Conservation (phyloP, 2,888 invertebrate genomes). For the Pheosia tremula region DNA sequence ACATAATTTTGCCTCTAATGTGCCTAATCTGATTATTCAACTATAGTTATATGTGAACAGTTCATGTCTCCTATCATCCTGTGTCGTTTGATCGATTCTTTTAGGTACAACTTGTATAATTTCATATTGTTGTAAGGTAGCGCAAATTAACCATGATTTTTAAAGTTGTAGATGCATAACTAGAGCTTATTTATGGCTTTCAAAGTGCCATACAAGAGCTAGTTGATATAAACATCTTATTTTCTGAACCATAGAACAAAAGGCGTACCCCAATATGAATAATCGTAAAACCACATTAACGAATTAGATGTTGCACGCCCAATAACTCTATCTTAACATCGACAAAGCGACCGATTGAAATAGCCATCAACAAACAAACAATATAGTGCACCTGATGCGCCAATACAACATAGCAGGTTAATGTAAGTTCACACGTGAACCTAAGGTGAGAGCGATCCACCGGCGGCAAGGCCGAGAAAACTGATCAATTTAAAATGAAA, state of each 20-base stretch:
- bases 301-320: slow-evolving; percentile 74
- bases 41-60: no score
- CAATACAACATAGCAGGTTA: slow-evolving; percentile 75
- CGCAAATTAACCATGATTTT: no score
- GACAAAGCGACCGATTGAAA: slow-evolving; percentile 68
- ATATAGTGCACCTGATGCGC: slow-evolving; percentile 64
- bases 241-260: slow-evolving; percentile 55
- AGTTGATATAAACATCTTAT: slow-evolving; percentile 29
- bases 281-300: slow-evolving; percentile 73
- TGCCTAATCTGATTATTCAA: no score
- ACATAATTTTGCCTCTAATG: no score
- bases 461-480: slow-evolving; percentile 79
- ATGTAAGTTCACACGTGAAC: slow-evolving; percentile 82
- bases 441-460: slow-evolving; percentile 81
- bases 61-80: no score
- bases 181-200: slow-evolving; percentile 1
- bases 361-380: slow-evolving; percentile 60
- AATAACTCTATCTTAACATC: slow-evolving; percentile 67
- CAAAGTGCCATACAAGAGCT: slow-evolving; percentile 16
- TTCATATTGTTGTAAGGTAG: no score
- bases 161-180: background rate
- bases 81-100: no score
- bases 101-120: no score
- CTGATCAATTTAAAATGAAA: slow-evolving; percentile 64
- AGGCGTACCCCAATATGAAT: slow-evolving; percentile 70